Conservation (phyloP, 2,888 invertebrate species). For the Arenicola marina region DNA sequence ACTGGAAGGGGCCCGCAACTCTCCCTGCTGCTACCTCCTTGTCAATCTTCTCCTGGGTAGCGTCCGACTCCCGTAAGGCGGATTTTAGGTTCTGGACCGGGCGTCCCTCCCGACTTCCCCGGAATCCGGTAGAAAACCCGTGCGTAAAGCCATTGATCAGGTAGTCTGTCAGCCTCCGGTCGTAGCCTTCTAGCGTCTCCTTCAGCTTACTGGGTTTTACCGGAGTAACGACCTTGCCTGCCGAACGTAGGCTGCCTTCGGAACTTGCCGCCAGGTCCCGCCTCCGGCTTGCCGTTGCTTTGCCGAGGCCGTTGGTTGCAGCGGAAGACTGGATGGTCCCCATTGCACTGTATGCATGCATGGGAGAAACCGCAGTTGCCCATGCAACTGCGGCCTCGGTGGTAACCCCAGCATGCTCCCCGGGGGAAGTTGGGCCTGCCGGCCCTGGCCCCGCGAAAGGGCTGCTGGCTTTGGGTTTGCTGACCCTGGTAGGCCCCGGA, state of each 20-base stretch:
- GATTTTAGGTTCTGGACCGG: no score
- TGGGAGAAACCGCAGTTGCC: no score
- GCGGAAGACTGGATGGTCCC: no score
- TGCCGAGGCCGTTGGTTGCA: no score
- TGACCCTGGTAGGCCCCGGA: background rate
- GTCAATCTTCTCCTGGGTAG: background rate
- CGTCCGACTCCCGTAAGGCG: no score
- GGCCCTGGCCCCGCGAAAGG: background rate
- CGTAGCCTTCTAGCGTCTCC: background rate
- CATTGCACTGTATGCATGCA: no score
- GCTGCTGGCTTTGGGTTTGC: background rate
- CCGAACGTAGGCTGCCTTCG: no score
- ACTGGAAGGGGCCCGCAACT: background rate
- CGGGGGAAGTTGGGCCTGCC: no score
- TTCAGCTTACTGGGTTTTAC: background rate
- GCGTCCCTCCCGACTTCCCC: no score
- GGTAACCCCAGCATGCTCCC: background rate
- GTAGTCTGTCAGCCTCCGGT: background rate
- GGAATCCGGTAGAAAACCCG: background rate
- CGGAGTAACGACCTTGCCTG: background rate
- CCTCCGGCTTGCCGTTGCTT: no score
- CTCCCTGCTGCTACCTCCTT: background rate
- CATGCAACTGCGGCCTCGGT: background rate
- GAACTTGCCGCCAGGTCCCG: no score
- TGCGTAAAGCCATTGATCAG: background rate